phyloP scores from a whole-genome alignment of 2,888 invertebrate genomes.

The Hanleya hanleyi region DNA sequence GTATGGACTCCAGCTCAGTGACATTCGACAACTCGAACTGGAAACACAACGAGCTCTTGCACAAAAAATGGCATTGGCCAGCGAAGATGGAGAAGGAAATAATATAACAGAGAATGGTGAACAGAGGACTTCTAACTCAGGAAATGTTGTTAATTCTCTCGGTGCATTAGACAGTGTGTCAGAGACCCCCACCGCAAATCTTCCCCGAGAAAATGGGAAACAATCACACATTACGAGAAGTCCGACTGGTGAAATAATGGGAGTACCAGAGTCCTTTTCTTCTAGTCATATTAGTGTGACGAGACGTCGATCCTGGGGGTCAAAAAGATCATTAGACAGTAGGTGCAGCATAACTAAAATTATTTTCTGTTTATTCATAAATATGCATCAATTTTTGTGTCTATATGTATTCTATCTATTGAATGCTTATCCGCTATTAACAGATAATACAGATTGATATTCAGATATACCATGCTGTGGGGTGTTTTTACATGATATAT shows the following conservation, averaged over 20 bases:
- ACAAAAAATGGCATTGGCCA: constrained; percentile 81
- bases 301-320: constrained; percentile 4
- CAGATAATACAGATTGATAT: no score
- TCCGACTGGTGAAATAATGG: neutral
- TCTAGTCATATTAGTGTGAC: neutral
- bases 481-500: no score
- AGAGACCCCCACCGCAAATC: neutral
- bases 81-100: constrained; percentile 33
- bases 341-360: neutral
- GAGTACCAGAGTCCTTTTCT: neutral
- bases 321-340: neutral
- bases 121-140: neutral
- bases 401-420: no score
- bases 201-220: neutral
- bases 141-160: neutral
- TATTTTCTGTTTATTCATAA: neutral
- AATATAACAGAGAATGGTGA: neutral
- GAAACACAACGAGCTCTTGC: constrained; percentile 94
- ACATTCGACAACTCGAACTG: constrained; percentile 94
- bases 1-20: constrained; percentile 95
- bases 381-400: no score
- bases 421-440: no score
- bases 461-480: no score
- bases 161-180: constrained; percentile 78
- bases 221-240: neutral